Evolutionary conservation across 2,797 vertebrate genomes (phyloP), one percentile per base, ranked within the genome.

Genomic region (Xiphorhynchus erythropygius): DNA sequence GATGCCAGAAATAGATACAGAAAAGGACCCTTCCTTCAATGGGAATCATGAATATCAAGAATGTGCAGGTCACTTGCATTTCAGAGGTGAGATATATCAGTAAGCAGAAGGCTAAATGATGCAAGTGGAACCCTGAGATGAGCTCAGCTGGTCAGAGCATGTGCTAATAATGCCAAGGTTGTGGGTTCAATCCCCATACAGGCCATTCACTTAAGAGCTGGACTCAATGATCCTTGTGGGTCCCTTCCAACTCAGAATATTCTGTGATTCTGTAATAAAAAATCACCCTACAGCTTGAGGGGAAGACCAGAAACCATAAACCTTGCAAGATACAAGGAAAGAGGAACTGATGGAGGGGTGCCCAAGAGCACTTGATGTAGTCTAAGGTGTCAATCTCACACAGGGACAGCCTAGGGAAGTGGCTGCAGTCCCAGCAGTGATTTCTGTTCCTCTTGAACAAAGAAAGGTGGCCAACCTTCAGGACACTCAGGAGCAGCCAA

Each of bases 1-100:
- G 70, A 69, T 46, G 41, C 62, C 93, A 84, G 57, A 90, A 93
- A 84, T 80, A 96, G 94, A 91, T 7, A 76, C 44, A 83, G 78
- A 82, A 76, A 79, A 13, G 7, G 70, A 89, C 30, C 56, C 53
- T 67, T 74, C 87, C 78, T 67, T 64, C 76, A 49, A 7, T 2
- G 4, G 49, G 46, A 71, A 52, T 64, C 1, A 0, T 11, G 37
- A 41, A 18, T 21, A 73, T 47, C 57, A 47, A 46, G 75, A 74
- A 27, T 0, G 7, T 1, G 0, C 56, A 46, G 41, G 83, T 82
- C 80, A 59, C 68, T 84, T 11, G 32, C 30, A 8, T 52, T 73
- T 69, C 57, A 67, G 35, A 41, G 0, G n/a, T 5, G 35, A 63
- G 55, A 62, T 83, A 56, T 3, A 46, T 32, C 69, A 49, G 64